A percentile compares a stretch with the other conserved stretches of the same genome.
phyloP scores from a whole-genome alignment of 2,888 invertebrate species.

The Papilio gigon region DNA sequence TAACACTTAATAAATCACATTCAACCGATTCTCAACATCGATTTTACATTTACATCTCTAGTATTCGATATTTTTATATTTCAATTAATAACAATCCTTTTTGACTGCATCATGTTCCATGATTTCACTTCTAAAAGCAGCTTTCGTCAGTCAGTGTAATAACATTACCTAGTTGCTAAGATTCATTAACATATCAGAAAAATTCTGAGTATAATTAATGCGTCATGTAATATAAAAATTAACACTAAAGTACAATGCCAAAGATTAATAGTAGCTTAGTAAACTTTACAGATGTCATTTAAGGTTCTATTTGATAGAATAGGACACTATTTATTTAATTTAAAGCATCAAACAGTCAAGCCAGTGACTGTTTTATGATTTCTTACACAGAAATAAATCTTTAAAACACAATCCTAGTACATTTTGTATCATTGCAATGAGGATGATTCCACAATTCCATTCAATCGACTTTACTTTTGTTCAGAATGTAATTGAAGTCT shows the following conservation, averaged over 20 bases:
- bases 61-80: too few relatives aligned
- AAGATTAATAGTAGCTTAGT: background rate
- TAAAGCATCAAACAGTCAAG: background rate
- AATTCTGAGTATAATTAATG: background rate
- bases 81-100: too few relatives aligned
- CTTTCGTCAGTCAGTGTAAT: too few relatives aligned
- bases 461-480: too few relatives aligned
- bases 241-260: background rate
- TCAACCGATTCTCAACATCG: too few relatives aligned
- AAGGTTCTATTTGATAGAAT: conserved; percentile 5
- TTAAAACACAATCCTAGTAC: background rate
- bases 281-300: background rate
- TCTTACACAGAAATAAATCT: background rate
- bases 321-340: background rate
- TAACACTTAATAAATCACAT: background rate
- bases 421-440: background rate
- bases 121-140: too few relatives aligned
- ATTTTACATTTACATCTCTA: too few relatives aligned
- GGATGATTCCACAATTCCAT: background rate
- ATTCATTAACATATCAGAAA: background rate
- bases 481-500: too few relatives aligned
- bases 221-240: background rate
- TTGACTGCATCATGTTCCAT: too few relatives aligned
- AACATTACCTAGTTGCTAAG: too few relatives aligned
- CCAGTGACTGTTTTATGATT: background rate